Evolutionary conservation across 2,888 invertebrate species (phyloP).

Genomic region (Ditylenchus weischeri): DNA sequence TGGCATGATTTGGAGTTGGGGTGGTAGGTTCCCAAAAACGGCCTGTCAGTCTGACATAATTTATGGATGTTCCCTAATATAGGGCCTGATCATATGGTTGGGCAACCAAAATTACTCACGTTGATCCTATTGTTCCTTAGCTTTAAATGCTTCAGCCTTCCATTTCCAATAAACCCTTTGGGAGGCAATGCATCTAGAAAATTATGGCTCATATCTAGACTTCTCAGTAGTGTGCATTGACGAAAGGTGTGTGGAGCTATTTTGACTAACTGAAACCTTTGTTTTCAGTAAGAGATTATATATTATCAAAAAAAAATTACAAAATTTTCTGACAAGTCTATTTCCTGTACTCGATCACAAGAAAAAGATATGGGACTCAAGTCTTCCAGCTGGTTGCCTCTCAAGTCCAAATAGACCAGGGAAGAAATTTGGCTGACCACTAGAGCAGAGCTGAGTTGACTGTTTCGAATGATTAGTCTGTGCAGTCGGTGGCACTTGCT

Average conservation of each 20-base stretch:
- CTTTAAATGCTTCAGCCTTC: constrained; percentile 43
- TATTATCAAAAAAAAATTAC: constrained; percentile 26
- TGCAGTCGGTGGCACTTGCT: constrained; percentile 25
- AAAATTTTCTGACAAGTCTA: constrained; percentile 46
- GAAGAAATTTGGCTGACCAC: constrained; percentile 37
- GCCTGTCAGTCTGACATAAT: too few relatives aligned
- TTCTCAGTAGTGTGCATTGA: constrained; percentile 39
- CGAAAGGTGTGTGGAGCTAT: constrained; percentile 46
- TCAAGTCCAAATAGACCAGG: constrained; percentile 37
- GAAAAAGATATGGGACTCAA: constrained; percentile 36
- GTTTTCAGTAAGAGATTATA: background rate
- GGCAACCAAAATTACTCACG: constrained; percentile 23
- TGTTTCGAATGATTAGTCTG: constrained; percentile 29
- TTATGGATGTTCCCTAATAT: too few relatives aligned
- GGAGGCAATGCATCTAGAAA: constrained; percentile 41
- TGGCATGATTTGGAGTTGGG: too few relatives aligned
- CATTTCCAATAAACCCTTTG: constrained; percentile 40
- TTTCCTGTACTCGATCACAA: constrained; percentile 34
- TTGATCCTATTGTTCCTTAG: constrained; percentile 40
- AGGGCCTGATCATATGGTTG: too few relatives aligned
- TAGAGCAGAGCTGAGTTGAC: constrained; percentile 35
- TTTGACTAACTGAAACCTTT: constrained; percentile 39
- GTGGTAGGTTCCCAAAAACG: too few relatives aligned
- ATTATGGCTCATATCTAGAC: constrained; percentile 47
- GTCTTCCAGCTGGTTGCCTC: constrained; percentile 42